Conservation (phyloP, 2,888 invertebrate genomes). For the Girardia tigrina region DNA sequence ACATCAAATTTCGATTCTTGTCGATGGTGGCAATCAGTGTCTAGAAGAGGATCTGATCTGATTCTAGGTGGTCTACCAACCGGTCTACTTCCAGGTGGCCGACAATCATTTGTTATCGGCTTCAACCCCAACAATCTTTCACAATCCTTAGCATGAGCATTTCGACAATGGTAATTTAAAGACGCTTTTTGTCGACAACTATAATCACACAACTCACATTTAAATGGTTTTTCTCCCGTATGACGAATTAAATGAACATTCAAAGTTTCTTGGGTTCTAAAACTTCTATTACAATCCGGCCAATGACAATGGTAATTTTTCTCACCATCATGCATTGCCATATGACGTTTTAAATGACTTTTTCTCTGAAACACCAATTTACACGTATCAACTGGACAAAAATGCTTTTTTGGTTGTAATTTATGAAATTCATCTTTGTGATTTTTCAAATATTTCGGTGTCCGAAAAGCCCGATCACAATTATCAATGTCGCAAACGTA, state of each 20-base stretch:
- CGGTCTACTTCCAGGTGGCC: not conserved
- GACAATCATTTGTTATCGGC: not conserved
- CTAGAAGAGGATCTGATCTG: not conserved
- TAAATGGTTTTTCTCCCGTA: slow-evolving; percentile 46
- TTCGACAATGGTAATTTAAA: slow-evolving; percentile 44
- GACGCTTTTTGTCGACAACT: slow-evolving; percentile 47
- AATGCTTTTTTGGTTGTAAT: slow-evolving; percentile 41
- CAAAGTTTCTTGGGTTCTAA: slow-evolving; percentile 46
- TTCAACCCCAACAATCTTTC: not conserved
- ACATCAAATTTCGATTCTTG: not conserved
- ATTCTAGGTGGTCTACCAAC: slow-evolving; percentile 25
- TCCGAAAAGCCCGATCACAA: slow-evolving; percentile 43
- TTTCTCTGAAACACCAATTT: slow-evolving; percentile 45
- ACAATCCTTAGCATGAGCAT: slow-evolving; percentile 34
- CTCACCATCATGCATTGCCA: slow-evolving; percentile 47
- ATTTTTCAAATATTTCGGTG: slow-evolving; percentile 41
- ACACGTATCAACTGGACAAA: slow-evolving; percentile 44
- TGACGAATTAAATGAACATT: slow-evolving; percentile 45
- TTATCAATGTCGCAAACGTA: slow-evolving; percentile 43
- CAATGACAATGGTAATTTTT: slow-evolving; percentile 44
- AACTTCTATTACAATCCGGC: slow-evolving; percentile 46
- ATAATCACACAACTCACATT: slow-evolving; percentile 46
- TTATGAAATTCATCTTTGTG: slow-evolving; percentile 44
- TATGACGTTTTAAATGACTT: slow-evolving; percentile 45
- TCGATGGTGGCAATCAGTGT: not conserved